Evolutionary conservation across 2,888 invertebrate species (phyloP).

Genomic region (Agrilus biguttatus): DNA sequence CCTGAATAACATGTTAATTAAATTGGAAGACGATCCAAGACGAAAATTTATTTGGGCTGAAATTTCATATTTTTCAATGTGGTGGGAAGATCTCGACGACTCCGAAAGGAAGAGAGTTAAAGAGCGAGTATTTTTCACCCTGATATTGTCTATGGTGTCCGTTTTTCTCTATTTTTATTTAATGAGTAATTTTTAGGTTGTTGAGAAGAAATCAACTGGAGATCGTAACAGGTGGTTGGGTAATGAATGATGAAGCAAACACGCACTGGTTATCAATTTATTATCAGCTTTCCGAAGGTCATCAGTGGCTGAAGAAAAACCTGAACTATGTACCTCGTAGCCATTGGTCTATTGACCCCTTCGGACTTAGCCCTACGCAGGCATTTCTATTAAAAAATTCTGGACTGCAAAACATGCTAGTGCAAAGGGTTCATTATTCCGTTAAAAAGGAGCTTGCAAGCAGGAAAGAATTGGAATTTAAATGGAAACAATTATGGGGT

Average conservation of each 20-base stretch:
- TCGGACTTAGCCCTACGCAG: conserved; percentile 77
- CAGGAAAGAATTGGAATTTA: conserved; percentile 76
- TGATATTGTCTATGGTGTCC: not conserved
- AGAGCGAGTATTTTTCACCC: conserved; percentile 24
- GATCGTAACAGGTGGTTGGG: conserved; percentile 98
- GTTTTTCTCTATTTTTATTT: not conserved
- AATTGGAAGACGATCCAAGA: conserved; percentile 59
- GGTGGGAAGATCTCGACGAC: conserved; percentile 70
- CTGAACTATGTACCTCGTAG: conserved; percentile 65
- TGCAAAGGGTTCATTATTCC: conserved; percentile 88
- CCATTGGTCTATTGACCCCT: conserved; percentile 90
- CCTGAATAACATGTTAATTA: conserved; percentile 77
- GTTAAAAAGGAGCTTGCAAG: conserved; percentile 84
- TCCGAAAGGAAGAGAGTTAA: conserved; percentile 44
- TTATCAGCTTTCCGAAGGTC: conserved; percentile 86
- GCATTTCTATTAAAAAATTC: conserved; percentile 69
- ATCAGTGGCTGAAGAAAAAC: conserved; percentile 80
- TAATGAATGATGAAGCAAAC: conserved; percentile 97
- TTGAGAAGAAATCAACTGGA: conserved; percentile 77
- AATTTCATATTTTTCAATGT: conserved; percentile 82
- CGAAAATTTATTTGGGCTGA: conserved; percentile 98
- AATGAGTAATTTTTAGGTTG: conserved; percentile 37
- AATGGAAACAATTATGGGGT: conserved; percentile 93
- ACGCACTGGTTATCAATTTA: conserved; percentile 85
- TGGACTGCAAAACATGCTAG: conserved; percentile 68